Evolutionary conservation across 1,140 invertebrate species (phyloP), one percentile per base, ranked within the genome.

Genomic region (Lordiphosa mommai): DNA sequence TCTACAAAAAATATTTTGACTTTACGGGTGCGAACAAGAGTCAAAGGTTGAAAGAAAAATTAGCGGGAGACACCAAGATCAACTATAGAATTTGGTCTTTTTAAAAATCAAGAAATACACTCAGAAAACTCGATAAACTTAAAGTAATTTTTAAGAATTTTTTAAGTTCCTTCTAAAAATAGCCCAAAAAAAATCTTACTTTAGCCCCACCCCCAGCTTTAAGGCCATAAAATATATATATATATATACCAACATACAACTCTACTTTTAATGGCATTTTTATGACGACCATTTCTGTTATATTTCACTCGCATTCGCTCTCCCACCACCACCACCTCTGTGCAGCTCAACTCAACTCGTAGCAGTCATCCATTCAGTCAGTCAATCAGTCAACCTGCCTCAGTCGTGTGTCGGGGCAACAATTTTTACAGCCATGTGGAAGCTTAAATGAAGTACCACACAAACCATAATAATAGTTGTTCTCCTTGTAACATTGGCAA

Each of bases 221-320:
- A 67, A 67, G 58, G 52, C 63, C 8, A 38, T 41, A 34, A 61
- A 48, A 27, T 16, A 32, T 40, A 48, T 30, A 16, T 7, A 43
- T 46, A 33, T 52, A 36, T 37, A 32, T 13, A 16, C 30, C 13
- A 13, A 10, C 32, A 51, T 17, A 8, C 48, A 48, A 29, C 46
- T 48, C 14, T 52, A 41, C 17, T 59, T 76, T 76, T 76, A 76
- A 76, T 67, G 52, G 36, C 27, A 38, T 44, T 70, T 71, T 79
- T 65, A 72, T 72, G 59, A 51, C 52, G 47, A 72, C 50, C 68
- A 79, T 79, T 79, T 58, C 41, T 34, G 43, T 46, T 29, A 38
- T 33, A 32, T 17, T 34, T 33, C 44, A 47, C 29, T 32, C 13
- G 30, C 29, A 30, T 29, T 32, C 44, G 30, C 29, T 27, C 16